Conservation (phyloP, 23 tunicate genomes). For the Styela clava region DNA sequence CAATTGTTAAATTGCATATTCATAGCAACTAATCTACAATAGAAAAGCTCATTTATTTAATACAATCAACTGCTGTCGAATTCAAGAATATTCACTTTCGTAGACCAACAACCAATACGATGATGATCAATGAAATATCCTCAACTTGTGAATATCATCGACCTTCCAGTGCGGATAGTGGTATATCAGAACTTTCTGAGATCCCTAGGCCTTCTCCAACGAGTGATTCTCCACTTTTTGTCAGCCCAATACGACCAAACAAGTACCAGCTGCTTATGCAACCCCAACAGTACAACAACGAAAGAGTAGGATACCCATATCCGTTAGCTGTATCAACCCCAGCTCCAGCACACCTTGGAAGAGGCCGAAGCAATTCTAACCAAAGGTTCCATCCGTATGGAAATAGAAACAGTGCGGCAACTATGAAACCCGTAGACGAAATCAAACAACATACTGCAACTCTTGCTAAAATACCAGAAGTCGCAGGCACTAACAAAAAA, state of each 20-base stretch:
- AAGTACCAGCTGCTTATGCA: background rate
- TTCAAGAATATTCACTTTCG: no score
- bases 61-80: no score
- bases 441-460: background rate
- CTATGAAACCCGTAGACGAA: background rate
- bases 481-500: background rate
- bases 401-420: background rate
- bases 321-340: constrained; percentile 4
- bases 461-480: background rate
- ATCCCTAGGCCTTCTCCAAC: background rate
- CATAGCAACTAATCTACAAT: no score
- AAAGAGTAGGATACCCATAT: background rate
- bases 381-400: constrained; percentile 1
- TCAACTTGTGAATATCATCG: background rate
- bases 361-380: background rate
- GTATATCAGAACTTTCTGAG: background rate
- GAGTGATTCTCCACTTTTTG: background rate
- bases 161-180: background rate
- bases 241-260: constrained; percentile 7
- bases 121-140: no score
- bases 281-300: background rate
- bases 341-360: constrained; percentile 10
- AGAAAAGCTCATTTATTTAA: no score
- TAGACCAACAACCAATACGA: no score
- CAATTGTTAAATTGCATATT: no score